Evolutionary conservation across 2,113 vertebrate genomes (phyloP), one percentile per base, ranked within the genome.

Genomic region (Bungarus multicinctus): DNA sequence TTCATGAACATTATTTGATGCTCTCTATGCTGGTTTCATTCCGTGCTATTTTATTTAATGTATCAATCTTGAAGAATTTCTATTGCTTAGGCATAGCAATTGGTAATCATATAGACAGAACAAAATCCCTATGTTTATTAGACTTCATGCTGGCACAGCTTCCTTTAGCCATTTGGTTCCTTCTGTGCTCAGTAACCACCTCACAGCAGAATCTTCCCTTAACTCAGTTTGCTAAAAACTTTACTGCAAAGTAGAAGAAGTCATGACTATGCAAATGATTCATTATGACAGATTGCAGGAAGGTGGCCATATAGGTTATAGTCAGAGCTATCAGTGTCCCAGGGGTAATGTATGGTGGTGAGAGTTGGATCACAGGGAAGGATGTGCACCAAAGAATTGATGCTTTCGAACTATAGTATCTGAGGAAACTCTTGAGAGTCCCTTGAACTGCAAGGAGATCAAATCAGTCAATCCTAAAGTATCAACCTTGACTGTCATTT

Each of bases 11-110:
- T 45, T 55, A 22, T 16, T 91, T 88, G 16, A 16, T 87, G 25
- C 39, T 5, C 22, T 30, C 11, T 57, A 58, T 89, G 92, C 53
- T 27, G 53, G 6, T 25, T 18, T 5, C 34, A 94, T 55, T 92
- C 87, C 89, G 81, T 5, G 3, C 93, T 85, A 85, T 89, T 94
- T 90, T 91, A 94, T 93, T 45, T 60, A 88, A 22, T 12, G 30
- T 50, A 34, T 91, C 90, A 58, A 85, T 20, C 34, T 18, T 30
- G 54, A 47, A 55, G 50, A 91, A 20, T 16, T 4, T 81, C 34
- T 43, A 4, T 81, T 22, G 74, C 74, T 43, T 81, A 43, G 34
- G 18, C 20, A 81, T 43, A 43, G 74, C 74, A 81, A 81, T 81
- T 81, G 74, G 34, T 43, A 81, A 43, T 81, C 39, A 81, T 22